Conservation (phyloP, 2,888 invertebrate genomes). For the Cylindroiulus punctatus region DNA sequence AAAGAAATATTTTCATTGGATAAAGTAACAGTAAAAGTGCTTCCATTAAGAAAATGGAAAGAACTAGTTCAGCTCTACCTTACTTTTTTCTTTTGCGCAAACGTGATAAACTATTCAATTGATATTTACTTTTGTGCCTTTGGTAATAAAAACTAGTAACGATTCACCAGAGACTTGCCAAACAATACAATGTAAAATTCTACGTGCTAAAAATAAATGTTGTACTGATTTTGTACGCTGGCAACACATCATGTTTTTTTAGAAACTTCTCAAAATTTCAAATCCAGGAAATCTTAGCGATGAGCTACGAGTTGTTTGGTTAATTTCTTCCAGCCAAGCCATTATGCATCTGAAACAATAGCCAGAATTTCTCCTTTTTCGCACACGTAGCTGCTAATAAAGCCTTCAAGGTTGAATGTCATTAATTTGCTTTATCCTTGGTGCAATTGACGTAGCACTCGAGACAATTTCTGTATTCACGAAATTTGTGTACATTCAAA, state of each 20-base stretch:
- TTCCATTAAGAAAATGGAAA: conserved; percentile 32
- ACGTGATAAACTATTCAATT: neutral
- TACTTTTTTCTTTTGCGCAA: neutral
- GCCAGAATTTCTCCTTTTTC: conserved; percentile 25
- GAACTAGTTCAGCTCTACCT: conserved; percentile 29
- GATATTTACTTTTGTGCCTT: neutral
- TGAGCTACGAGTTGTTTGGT: neutral
- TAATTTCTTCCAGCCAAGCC: neutral
- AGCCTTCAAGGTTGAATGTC: conserved; percentile 39
- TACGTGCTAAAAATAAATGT: neutral
- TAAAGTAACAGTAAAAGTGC: conserved; percentile 15
- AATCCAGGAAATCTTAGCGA: neutral
- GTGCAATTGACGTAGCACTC: neutral
- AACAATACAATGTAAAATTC: neutral
- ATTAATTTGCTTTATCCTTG: conserved; percentile 43
- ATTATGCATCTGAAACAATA: conserved; percentile 20
- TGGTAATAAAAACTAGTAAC: neutral
- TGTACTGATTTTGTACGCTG: too few species aligned
- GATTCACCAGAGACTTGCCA: neutral
- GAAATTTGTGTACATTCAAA: neutral
- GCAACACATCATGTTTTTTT: neutral
- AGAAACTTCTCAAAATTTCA: neutral
- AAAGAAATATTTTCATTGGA: neutral
- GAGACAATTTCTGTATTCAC: conserved; percentile 31
- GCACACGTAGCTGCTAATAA: conserved; percentile 40